These are phyloP conservation scores for Glaucidium brasilianum DNA, from an alignment of 2,113 vertebrate genomes.

Conservation along the genomic window DNA sequence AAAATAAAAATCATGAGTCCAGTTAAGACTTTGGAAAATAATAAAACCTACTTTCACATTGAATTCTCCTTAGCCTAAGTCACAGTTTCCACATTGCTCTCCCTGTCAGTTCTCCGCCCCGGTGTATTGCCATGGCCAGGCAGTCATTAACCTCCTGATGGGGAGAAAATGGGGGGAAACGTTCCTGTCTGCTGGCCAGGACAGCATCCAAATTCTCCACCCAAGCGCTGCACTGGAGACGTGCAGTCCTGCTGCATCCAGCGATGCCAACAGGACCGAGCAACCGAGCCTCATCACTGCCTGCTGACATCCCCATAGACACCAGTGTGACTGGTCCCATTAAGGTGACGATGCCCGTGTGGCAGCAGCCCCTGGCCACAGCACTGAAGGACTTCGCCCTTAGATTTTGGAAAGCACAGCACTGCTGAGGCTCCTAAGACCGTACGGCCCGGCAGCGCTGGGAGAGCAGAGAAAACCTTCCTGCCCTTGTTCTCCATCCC, in stretches of 20 bases:
- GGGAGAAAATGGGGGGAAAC: background rate
- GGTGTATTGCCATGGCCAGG: background rate
- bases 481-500: background rate
- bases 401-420: background rate
- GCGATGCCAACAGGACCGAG: rapidly evolving
- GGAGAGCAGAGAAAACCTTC: background rate
- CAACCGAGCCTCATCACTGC: rapidly evolving
- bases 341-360: background rate
- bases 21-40: background rate
- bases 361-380: rapidly evolving
- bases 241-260: background rate
- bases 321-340: background rate
- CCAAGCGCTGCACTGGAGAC: background rate
- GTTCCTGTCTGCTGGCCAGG: background rate
- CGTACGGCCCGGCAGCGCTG: rapidly evolving
- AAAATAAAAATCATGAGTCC: background rate
- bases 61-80: background rate
- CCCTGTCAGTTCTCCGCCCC: background rate
- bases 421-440: rapidly evolving
- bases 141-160: background rate
- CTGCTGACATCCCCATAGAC: background rate
- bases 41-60: background rate
- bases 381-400: background rate
- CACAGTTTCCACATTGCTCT: background rate
- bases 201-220: background rate